Percentiles rank a stretch among this genome's conserved stretches.
phyloP scores from a whole-genome alignment of 2,888 invertebrate species.

The Chymomyza fuscimana region DNA sequence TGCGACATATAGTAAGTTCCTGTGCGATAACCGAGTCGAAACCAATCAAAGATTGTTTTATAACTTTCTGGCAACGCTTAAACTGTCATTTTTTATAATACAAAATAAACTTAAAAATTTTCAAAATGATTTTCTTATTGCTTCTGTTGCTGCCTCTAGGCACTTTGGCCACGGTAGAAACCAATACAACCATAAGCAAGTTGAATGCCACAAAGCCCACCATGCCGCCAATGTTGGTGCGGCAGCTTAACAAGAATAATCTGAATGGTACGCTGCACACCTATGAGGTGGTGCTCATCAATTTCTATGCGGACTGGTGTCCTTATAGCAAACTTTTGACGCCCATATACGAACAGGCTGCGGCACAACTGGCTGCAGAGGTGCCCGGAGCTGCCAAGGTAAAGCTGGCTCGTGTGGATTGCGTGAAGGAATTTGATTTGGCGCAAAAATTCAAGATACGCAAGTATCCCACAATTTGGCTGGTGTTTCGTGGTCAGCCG shows the following conservation, averaged over 20 bases:
- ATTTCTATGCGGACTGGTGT: slow-evolving; percentile 64
- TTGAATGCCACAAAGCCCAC: not conserved
- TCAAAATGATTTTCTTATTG: not conserved
- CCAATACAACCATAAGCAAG: not conserved
- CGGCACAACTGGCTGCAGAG: slow-evolving; percentile 14
- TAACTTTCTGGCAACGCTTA: not conserved
- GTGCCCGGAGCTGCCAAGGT: slow-evolving; percentile 24
- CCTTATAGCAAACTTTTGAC: slow-evolving; percentile 35
- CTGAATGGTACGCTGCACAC: slow-evolving; percentile 34
- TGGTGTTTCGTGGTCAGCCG: slow-evolving; percentile 40
- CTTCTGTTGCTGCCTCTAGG: not conserved
- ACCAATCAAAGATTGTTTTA: not conserved
- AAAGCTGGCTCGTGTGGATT: slow-evolving; percentile 46
- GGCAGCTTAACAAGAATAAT: slow-evolving; percentile 37
- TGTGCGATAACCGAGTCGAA: no score
- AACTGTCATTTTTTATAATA: not conserved
- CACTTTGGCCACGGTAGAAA: not conserved
- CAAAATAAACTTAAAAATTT: not conserved
- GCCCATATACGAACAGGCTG: slow-evolving; percentile 51
- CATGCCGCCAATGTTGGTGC: slow-evolving; percentile 8
- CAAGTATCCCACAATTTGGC: slow-evolving; percentile 48
- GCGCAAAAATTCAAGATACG: slow-evolving; percentile 30
- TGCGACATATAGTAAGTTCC: no score
- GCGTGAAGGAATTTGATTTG: slow-evolving; percentile 32
- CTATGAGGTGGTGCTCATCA: slow-evolving; percentile 50